Percentiles rank a stretch among this genome's conserved stretches.
Evolutionary conservation across 2,888 invertebrate genomes (phyloP).

Genomic region (Hypolimnas misippus): DNA sequence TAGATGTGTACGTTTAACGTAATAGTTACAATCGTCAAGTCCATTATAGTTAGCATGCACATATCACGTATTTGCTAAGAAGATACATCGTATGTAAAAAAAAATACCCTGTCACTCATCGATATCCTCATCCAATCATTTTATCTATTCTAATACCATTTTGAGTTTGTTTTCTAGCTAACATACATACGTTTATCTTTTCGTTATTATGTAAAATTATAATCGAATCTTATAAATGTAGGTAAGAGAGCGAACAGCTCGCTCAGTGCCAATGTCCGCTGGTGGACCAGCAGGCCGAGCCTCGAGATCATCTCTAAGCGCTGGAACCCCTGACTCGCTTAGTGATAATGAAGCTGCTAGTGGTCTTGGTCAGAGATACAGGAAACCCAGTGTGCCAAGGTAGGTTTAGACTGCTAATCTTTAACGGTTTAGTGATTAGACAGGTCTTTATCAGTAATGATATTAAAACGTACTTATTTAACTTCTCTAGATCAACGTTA

Average conservation of each 20-base stretch:
- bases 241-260: conserved; percentile 96
- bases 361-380: conserved; percentile 86
- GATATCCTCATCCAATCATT: not conserved
- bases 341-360: conserved; percentile 93
- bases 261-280: conserved; percentile 95
- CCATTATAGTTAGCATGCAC: conserved; percentile 67
- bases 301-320: conserved; percentile 91
- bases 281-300: conserved; percentile 83
- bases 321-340: conserved; percentile 94
- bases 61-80: conserved; percentile 39
- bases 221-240: conserved; percentile 59
- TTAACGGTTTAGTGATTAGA: too few species aligned
- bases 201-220: not conserved
- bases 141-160: conserved; percentile 1
- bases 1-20: conserved; percentile 50
- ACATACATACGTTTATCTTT: not conserved
- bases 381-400: conserved; percentile 87
- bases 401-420: too few species aligned
- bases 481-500: conserved; percentile 84
- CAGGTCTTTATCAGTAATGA: too few species aligned
- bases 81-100: conserved; percentile 11
- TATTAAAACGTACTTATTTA: too few species aligned
- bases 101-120: conserved; percentile 27
- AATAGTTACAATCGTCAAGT: conserved; percentile 49
- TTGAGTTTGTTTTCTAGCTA: conserved; percentile 18